Conservation (phyloP, 1,140 invertebrate genomes). For the Lamellibrachia luymesi region DNA sequence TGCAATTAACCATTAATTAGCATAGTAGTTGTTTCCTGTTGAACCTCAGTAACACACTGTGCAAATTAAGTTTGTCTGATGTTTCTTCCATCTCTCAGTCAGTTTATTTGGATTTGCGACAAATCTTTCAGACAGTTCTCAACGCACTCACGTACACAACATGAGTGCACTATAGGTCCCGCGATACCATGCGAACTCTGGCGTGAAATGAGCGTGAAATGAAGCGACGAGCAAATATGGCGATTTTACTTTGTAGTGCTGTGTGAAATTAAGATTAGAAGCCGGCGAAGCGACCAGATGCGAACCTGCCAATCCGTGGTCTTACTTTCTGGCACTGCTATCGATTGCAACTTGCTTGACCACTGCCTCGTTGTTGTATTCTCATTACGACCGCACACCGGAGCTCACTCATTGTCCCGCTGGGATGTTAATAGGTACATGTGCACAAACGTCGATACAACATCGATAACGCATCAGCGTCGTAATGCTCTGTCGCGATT, state of each 20-base stretch:
- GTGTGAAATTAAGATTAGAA: not conserved
- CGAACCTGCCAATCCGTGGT: not conserved
- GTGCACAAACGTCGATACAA: not conserved
- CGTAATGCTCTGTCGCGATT: not conserved
- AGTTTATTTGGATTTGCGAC: not conserved
- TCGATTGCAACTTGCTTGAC: not conserved
- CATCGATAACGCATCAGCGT: not conserved
- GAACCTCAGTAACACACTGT: not conserved
- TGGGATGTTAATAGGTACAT: not conserved
- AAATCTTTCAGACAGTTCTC: not conserved
- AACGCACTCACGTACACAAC: not conserved
- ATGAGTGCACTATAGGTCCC: not conserved
- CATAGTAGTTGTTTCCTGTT: not conserved
- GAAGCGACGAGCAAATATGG: not conserved
- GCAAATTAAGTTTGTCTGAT: not conserved
- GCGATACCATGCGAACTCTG: not conserved
- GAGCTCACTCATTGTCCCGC: not conserved
- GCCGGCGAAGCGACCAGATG: not conserved
- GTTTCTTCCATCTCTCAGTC: not conserved
- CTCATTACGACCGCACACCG: not conserved
- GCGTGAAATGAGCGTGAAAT: not conserved
- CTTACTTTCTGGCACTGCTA: not conserved
- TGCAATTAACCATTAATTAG: not conserved
- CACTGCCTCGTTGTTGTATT: not conserved
- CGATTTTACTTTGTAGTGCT: not conserved